Base-by-base conservation (phyloP, 2,113 vertebrate species). In the Erythrocebus patas region DNA sequence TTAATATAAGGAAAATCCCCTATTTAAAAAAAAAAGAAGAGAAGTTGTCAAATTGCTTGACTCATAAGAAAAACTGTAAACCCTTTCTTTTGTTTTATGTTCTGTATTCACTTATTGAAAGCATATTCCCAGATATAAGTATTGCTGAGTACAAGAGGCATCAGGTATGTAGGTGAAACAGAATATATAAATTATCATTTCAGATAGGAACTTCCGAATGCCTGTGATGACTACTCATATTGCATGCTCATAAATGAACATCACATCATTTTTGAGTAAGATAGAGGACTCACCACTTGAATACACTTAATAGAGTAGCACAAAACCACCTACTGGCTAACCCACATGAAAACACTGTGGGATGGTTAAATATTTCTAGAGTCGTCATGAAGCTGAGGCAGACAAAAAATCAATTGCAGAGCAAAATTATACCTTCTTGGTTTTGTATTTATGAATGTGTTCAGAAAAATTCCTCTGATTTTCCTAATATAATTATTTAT, bases 321-420 rank as follows among this genome's bases (percentile, higher is more conserved):
- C 61, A 79, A 91, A 95, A 38, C 27, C 3, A 30, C 22, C 43
- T 70, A 61, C 17, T 70, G 38, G 8, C 23, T 66, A 83, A 43
- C 70, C 30, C 55, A 87, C 27, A 55, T 14, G 68, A 83, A 88
- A 82, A 40, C 35, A 66, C 81, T 82, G 35, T 73, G 30, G 38
- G 32, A 45, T 75, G n/a, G 45, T 68, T 95, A 66, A 68, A 52
- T 95, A 86, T 83, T 93, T 97, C 57, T 43, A 59, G 30, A 86
- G 32, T 89, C 86, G 38, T 89, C 79, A 95, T 22, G 25, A 25
- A 82, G 16, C 45, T 93, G 70, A 92, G 18, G 38, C 17, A 68
- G 81, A 92, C 23, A 92, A 82, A 75, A 93, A 85, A 93, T 92
- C 52, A 50, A 92, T 70, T 35, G 35, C 30, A 68, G 52, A 73